These are phyloP conservation scores for Drosophila erecta DNA, from an alignment of 1,140 invertebrate genomes.

Conservation along the genomic window DNA sequence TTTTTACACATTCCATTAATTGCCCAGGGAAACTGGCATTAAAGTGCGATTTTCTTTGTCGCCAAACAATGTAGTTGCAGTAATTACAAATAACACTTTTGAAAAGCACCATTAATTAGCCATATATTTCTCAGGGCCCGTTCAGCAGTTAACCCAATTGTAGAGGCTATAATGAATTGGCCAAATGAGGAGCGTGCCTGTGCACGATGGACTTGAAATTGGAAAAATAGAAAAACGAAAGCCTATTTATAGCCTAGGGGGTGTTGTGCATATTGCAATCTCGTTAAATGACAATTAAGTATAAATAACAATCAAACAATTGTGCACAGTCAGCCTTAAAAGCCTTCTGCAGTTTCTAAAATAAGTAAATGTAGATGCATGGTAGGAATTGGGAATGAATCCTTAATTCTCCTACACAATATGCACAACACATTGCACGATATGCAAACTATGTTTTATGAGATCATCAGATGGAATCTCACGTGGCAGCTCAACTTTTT, in stretches of 20 bases:
- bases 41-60: conserved; percentile 28
- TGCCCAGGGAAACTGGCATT: conserved; percentile 25
- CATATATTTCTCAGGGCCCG: conserved; percentile 7
- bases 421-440: too few species aligned
- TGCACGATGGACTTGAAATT: conserved; percentile 1
- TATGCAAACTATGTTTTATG: neutral
- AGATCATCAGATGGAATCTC: conserved; percentile 2
- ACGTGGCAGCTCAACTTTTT: conserved; percentile 13
- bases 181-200: conserved; percentile 23
- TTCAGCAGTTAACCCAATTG: conserved; percentile 4
- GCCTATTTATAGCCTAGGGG: conserved; percentile 1
- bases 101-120: conserved; percentile 16
- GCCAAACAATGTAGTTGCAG: conserved; percentile 10
- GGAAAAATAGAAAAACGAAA: neutral
- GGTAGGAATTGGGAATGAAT: too few species aligned
- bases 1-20: conserved; percentile 33
- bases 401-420: too few species aligned
- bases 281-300: conserved; percentile 1
- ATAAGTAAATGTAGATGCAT: too few species aligned
- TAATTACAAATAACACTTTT: conserved; percentile 14
- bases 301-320: neutral
- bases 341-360: too few species aligned
- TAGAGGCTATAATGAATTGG: conserved; percentile 10
- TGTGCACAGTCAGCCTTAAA: too few species aligned
- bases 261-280: neutral